A percentile compares a stretch with the other conserved stretches of the same genome.
These are phyloP conservation scores for Philereme transversata DNA, from an alignment of 2,888 invertebrate genomes.

Conservation along the genomic window DNA sequence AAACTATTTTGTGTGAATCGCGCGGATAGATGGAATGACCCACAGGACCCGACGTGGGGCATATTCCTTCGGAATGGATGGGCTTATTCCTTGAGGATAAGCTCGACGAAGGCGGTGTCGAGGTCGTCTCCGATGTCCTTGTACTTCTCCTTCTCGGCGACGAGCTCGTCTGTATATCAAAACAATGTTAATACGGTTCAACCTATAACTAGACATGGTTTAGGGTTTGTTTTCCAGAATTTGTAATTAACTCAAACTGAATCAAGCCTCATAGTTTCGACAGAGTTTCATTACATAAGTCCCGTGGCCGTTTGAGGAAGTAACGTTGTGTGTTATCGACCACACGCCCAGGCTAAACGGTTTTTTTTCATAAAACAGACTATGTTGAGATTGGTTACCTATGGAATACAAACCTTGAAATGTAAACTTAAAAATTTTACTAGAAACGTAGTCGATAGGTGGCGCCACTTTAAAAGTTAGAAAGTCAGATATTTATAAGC, in stretches of 20 bases:
- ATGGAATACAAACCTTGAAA: neutral
- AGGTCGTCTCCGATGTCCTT: slow-evolving; percentile 99
- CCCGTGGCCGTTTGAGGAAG: neutral
- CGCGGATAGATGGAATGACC: slow-evolving; percentile 50
- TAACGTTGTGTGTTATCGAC: neutral
- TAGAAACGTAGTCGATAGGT: slow-evolving; percentile 3
- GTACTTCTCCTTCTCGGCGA: slow-evolving; percentile 99
- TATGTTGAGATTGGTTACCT: too few species aligned
- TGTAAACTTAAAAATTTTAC: neutral
- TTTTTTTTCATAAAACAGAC: too few species aligned
- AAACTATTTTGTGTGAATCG: slow-evolving; percentile 66
- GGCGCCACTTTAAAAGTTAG: slow-evolving; percentile 16
- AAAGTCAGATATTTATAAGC: neutral
- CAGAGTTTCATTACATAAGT: slow-evolving; percentile 2
- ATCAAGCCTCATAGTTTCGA: too few species aligned
- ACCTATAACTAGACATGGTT: too few species aligned
- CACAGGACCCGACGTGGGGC: slow-evolving; percentile 36
- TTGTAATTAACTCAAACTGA: too few species aligned
- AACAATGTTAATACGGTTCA: too few species aligned
- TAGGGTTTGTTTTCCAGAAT: too few species aligned
- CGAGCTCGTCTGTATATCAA: slow-evolving; percentile 92
- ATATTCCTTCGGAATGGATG: slow-evolving; percentile 85
- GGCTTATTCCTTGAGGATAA: slow-evolving; percentile 89
- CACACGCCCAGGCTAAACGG: too few species aligned
- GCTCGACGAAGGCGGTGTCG: slow-evolving; percentile 99